Percentiles rank a stretch among this genome's conserved stretches.
Evolutionary conservation across 2,888 invertebrate genomes (phyloP).

Genomic region (Kuschelorhynchus macadamiae): DNA sequence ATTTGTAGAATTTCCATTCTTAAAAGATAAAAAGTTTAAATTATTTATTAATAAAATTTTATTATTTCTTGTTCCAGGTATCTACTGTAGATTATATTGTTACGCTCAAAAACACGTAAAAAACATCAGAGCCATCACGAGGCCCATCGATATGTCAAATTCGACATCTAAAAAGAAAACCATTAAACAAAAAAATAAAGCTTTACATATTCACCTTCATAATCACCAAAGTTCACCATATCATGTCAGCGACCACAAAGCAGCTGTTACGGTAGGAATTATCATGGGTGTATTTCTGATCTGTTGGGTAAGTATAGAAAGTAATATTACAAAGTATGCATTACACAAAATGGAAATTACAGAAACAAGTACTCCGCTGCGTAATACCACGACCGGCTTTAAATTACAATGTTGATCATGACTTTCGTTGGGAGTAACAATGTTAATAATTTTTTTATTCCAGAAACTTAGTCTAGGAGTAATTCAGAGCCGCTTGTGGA

Average conservation of each 20-base stretch:
- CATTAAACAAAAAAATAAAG: conserved; percentile 69
- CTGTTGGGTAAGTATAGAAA: conserved; percentile 85
- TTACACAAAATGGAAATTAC: too few relatives aligned
- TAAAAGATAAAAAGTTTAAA: too few relatives aligned
- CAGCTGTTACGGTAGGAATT: conserved; percentile 97
- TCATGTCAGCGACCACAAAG: conserved; percentile 96
- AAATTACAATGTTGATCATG: too few relatives aligned
- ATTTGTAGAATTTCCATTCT: too few relatives aligned
- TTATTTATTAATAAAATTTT: too few relatives aligned
- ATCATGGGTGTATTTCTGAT: conserved; percentile 93
- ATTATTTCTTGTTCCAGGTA: conserved; percentile 65
- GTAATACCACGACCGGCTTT: too few relatives aligned
- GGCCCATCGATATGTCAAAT: conserved; percentile 81
- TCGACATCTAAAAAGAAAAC: conserved; percentile 71
- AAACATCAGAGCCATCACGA: conserved; percentile 91
- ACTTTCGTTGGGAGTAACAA: too few relatives aligned
- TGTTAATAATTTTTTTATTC: too few relatives aligned
- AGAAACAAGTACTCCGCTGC: too few relatives aligned
- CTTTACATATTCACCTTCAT: conserved; percentile 73
- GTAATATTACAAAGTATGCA: too few relatives aligned
- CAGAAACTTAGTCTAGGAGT: too few relatives aligned
- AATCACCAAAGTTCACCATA: conserved; percentile 83
- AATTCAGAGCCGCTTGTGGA: too few relatives aligned
- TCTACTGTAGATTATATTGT: conserved; percentile 90
- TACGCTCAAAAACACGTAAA: conserved; percentile 98